These are phyloP conservation scores for Caenorhabditis sulstoni DNA, from an alignment of 2,888 invertebrate genomes.

Conservation along the genomic window DNA sequence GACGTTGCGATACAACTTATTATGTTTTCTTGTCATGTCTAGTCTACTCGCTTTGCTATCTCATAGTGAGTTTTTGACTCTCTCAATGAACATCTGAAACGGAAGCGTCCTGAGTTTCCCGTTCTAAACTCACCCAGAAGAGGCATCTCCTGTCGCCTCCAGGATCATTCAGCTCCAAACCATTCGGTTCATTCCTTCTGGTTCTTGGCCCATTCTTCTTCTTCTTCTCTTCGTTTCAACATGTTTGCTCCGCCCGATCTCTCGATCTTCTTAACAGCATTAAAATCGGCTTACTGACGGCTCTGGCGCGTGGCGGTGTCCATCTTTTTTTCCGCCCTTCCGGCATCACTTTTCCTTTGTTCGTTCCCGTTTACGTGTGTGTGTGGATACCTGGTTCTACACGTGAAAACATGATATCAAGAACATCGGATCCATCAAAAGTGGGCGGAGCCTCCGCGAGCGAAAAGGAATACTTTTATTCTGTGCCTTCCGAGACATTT, in stretches of 20 bases:
- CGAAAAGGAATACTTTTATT: neutral
- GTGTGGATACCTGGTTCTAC: constrained; percentile 1
- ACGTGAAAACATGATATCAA: constrained; percentile 32
- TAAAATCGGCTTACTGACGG: constrained; percentile 17
- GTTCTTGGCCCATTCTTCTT: neutral
- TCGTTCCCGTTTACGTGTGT: neutral
- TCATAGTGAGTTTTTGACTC: too few species aligned
- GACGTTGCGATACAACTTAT: too few species aligned
- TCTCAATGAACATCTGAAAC: too few species aligned
- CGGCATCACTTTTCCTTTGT: constrained; percentile 23
- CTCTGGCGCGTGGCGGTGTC: too few species aligned
- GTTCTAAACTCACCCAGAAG: too few species aligned
- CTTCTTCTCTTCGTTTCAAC: constrained; percentile 12
- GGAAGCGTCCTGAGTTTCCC: too few species aligned
- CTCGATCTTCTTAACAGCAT: constrained; percentile 20
- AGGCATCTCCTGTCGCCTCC: too few species aligned
- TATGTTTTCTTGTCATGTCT: too few species aligned
- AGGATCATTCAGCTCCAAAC: too few species aligned
- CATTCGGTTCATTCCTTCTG: too few species aligned
- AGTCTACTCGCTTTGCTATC: too few species aligned
- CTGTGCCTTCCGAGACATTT: constrained; percentile 14
- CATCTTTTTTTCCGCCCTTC: constrained; percentile 22
- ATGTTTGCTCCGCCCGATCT: constrained; percentile 42
- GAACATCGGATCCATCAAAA: constrained; percentile 9
- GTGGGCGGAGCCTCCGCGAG: constrained; percentile 2